Evolutionary conservation across 2,113 vertebrate genomes (phyloP).

Genomic region (Gymnocephalus cernua): DNA sequence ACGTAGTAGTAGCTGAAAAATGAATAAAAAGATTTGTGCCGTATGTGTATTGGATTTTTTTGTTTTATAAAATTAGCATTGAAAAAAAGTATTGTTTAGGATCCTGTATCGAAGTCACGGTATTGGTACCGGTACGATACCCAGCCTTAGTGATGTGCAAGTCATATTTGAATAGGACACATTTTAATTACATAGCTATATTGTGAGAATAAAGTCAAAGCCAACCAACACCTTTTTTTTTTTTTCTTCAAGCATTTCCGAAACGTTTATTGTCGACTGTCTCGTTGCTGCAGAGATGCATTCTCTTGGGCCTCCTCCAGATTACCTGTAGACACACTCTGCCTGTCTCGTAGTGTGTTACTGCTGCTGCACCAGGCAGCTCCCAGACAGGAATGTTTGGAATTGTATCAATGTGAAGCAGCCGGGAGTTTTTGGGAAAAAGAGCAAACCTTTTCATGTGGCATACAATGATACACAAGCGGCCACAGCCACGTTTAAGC

Average conservation of each 20-base stretch:
- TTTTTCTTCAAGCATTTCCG: neutral
- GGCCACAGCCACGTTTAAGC: neutral
- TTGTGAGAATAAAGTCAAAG: neutral
- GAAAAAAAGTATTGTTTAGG: no score
- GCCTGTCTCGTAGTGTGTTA: neutral
- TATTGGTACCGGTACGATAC: no score
- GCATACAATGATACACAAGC: neutral
- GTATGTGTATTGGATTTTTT: no score
- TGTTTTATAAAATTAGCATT: no score
- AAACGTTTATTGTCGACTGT: neutral
- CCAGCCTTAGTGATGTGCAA: neutral
- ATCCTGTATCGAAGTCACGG: no score
- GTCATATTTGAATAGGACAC: neutral
- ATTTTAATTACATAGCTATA: neutral
- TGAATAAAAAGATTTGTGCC: no score
- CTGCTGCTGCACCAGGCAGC: neutral
- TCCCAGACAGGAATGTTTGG: constrained; percentile 26
- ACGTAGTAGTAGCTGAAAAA: no score
- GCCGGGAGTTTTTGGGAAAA: neutral
- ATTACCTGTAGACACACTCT: neutral
- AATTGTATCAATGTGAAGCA: neutral
- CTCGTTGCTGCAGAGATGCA: neutral
- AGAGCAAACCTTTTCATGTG: neutral
- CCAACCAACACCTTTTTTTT: neutral
- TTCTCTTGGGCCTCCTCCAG: neutral